These are phyloP conservation scores for Nycteola revayana DNA, from an alignment of 2,888 invertebrate genomes.

Conservation along the genomic window DNA sequence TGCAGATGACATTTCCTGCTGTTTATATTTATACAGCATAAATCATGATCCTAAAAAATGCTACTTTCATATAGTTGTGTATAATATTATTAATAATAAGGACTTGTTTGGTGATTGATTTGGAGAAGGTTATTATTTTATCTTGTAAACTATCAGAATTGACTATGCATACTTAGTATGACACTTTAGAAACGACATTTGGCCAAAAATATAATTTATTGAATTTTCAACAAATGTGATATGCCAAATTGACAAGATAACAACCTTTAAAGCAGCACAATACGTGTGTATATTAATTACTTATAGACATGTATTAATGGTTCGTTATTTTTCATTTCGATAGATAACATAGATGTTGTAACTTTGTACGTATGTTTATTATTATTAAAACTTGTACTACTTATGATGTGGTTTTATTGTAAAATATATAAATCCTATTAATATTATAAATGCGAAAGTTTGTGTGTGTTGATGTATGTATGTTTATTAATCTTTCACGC, in stretches of 20 bases:
- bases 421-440: too few species aligned
- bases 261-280: slow-evolving; percentile 24
- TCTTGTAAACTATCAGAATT: too few species aligned
- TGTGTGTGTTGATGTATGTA: too few species aligned
- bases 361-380: slow-evolving; percentile 39
- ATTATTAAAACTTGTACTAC: slow-evolving; percentile 40
- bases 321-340: slow-evolving; percentile 32
- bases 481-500: too few species aligned
- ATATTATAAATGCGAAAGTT: too few species aligned
- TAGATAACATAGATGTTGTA: slow-evolving; percentile 38
- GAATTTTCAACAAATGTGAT: slow-evolving; percentile 24
- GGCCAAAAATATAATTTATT: slow-evolving; percentile 6
- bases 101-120: too few species aligned
- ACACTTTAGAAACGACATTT: not conserved
- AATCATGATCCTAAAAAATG: too few species aligned
- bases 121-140: too few species aligned
- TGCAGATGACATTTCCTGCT: too few species aligned
- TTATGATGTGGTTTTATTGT: slow-evolving; percentile 9
- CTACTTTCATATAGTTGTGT: too few species aligned
- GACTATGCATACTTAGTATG: slow-evolving; percentile 5
- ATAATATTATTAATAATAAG: too few species aligned
- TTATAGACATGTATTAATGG: slow-evolving; percentile 25
- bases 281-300: slow-evolving; percentile 17
- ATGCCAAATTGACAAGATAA: slow-evolving; percentile 31
- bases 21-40: too few species aligned